These are phyloP conservation scores for Noctuana brunneofusca DNA, from an alignment of 2,888 invertebrate species.

Conservation along the genomic window DNA sequence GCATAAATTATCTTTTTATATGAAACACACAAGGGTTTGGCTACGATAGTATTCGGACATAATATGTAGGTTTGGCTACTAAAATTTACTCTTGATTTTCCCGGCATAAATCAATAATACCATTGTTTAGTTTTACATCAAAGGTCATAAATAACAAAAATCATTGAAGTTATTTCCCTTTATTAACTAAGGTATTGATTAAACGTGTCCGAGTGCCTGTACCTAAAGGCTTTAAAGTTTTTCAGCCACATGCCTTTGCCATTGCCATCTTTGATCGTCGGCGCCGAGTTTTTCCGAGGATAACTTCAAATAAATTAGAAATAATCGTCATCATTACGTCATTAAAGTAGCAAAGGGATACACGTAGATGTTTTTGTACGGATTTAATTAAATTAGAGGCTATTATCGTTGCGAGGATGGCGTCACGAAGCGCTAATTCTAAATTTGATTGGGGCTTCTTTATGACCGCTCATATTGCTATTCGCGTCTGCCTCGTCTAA, in stretches of 20 bases:
- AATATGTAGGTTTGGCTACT: too few species aligned
- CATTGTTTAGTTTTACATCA: not conserved
- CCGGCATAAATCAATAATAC: too few species aligned
- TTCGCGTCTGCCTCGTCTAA: too few species aligned
- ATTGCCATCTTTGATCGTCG: slow-evolving; percentile 15
- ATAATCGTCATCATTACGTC: slow-evolving; percentile 30
- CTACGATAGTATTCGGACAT: too few species aligned
- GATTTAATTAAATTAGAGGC: slow-evolving; percentile 21
- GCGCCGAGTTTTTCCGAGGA: slow-evolving; percentile 29
- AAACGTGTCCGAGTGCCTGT: slow-evolving; percentile 9
- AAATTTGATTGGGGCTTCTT: not conserved
- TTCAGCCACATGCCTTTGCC: slow-evolving; percentile 14
- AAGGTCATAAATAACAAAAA: not conserved
- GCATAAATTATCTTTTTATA: too few species aligned
- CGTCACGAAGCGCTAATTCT: slow-evolving; percentile 12
- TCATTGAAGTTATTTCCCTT: not conserved
- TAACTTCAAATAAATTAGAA: slow-evolving; percentile 30
- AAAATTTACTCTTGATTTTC: too few species aligned
- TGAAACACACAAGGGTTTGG: not conserved
- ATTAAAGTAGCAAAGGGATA: slow-evolving; percentile 10
- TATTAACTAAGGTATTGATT: slow-evolving; percentile 1
- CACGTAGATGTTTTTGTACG: slow-evolving; percentile 15
- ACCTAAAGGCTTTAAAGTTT: slow-evolving; percentile 9
- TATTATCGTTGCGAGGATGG: slow-evolving; percentile 8
- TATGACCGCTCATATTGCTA: not conserved